These are phyloP conservation scores for Epirrhoe alternata DNA, from an alignment of 2,888 invertebrate species.

Conservation along the genomic window DNA sequence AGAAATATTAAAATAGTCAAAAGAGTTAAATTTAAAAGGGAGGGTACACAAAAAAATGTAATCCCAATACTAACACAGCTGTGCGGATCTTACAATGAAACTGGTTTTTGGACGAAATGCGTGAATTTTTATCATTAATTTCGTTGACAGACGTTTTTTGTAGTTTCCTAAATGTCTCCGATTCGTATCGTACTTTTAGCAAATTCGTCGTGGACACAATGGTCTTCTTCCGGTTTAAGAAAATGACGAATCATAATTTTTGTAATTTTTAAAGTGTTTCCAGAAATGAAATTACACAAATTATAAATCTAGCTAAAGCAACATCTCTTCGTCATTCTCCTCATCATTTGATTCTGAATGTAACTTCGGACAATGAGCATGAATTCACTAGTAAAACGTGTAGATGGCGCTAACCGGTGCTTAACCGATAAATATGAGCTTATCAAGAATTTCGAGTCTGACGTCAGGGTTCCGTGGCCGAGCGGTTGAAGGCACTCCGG, in stretches of 20 bases:
- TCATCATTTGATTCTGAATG: no score
- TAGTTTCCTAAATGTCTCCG: slow-evolving; percentile 1
- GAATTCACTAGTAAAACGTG: no score
- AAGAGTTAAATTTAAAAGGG: slow-evolving; percentile 84
- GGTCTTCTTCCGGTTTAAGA: background rate
- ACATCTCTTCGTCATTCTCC: no score
- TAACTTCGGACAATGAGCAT: no score
- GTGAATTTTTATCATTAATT: slow-evolving; percentile 33
- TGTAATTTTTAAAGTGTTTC: no score
- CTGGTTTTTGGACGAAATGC: slow-evolving; percentile 45
- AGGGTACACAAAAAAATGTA: slow-evolving; percentile 71
- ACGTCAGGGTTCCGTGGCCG: no score
- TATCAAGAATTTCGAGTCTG: no score
- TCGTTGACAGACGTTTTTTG: slow-evolving; percentile 19
- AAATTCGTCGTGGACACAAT: background rate
- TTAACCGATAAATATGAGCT: no score
- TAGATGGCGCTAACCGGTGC: no score
- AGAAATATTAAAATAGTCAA: slow-evolving; percentile 84
- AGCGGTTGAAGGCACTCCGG: no score
- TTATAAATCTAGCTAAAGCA: no score
- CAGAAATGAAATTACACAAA: no score
- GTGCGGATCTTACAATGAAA: slow-evolving; percentile 66
- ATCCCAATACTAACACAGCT: slow-evolving; percentile 83
- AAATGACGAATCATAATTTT: background rate
- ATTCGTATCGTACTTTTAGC: background rate